Conservation (phyloP, 23 tunicate genomes). For the Trididemnum miniatum region DNA sequence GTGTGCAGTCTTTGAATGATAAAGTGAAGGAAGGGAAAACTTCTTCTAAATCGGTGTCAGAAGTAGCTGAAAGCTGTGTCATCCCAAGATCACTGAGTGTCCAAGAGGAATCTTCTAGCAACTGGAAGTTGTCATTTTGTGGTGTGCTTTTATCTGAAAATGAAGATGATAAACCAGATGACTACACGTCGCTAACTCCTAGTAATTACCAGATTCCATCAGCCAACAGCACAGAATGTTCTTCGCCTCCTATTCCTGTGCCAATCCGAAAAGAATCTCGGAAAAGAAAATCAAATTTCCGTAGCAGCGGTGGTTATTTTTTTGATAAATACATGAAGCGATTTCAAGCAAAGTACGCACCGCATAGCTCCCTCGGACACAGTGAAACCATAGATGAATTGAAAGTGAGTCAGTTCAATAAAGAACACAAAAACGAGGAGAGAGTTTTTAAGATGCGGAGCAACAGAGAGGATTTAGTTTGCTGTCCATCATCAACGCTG, state of each 20-base stretch:
- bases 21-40: not conserved
- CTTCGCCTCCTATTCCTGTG: slow-evolving; percentile 67
- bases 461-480: slow-evolving; percentile 77
- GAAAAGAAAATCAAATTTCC: slow-evolving; percentile 49
- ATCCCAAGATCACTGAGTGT: slow-evolving; percentile 49
- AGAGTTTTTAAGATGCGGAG: slow-evolving; percentile 16
- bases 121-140: slow-evolving; percentile 61
- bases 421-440: not conserved
- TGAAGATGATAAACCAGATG: not conserved
- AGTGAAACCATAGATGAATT: slow-evolving; percentile 18
- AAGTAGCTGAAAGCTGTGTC: not conserved
- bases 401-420: slow-evolving; percentile 1
- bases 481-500: not conserved
- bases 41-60: not conserved
- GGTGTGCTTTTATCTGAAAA: slow-evolving; percentile 13
- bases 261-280: slow-evolving; percentile 44
- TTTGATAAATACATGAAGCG: slow-evolving; percentile 95
- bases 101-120: slow-evolving; percentile 36
- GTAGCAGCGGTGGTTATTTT: slow-evolving; percentile 91
- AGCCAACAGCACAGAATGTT: slow-evolving; percentile 14
- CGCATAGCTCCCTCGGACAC: not conserved
- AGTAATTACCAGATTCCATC: slow-evolving; percentile 13
- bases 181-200: too few species aligned
- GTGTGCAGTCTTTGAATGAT: not conserved
- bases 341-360: slow-evolving; percentile 43